Evolutionary conservation across 2,888 invertebrate genomes (phyloP), one percentile per base, ranked within the genome.

Genomic region (Cheilosia scutellata): DNA sequence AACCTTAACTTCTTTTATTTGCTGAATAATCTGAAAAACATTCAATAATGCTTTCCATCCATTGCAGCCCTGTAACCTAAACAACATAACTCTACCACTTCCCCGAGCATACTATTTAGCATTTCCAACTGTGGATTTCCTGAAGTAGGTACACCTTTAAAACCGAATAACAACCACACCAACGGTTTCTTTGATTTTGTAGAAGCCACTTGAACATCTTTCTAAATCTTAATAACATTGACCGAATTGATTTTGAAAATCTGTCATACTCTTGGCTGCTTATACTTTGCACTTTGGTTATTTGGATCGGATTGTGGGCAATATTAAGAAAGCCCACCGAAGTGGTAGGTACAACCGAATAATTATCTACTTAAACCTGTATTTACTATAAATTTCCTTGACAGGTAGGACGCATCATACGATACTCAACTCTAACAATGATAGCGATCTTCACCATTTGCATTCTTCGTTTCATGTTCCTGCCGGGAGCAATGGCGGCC

Each of bases 361-460:
- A 51, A 7, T 7, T 9, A 2, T 13, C 11, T 3, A 6, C 5
- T 33, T 31, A 2, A 31, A 16, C 5, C 6, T 5, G 2, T 31
- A 33, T 31, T 55, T 13, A 55, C 3, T 7, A 29, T 42, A 13
- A 20, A 1, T 33, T 47, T 47, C 47, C 33, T 51, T 51, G 7
- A 55, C 51, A 92, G 91, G 90, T 91, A 75, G 92, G 91, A 11
- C 90, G 90, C 63, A 68, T 89, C 3, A 58, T 91, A 16, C 91
- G 91, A 2, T 91, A 90, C 66, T 83, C 88, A 5, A 90, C 89
- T 33, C 75, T 91, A 4, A 20, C 90, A 3, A 89, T 91, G 88
- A 88, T 91, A 27, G 44, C 5, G 25, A 53, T 57, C 11, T 60
- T 92, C 57, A 0, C 87, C 1, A 4, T 91, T 0, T 90, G 89